A percentile compares a stretch with the other conserved stretches of the same genome.
Conservation (phyloP, 1,140 invertebrate genomes). For the Drosophila insularis region DNA sequence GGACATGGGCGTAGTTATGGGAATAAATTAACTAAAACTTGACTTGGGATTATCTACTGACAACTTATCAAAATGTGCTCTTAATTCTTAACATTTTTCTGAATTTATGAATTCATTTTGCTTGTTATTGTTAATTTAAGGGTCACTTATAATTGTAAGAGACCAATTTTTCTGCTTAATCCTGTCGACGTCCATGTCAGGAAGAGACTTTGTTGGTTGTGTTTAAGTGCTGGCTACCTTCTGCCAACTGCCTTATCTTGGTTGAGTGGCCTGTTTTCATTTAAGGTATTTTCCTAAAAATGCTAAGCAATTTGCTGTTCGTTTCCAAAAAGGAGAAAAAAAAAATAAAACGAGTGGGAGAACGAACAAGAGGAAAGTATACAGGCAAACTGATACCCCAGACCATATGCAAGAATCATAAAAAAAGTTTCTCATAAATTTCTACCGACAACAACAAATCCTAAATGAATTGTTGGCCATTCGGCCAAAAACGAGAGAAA, state of each 20-base stretch:
- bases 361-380: neutral
- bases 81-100: too few relatives aligned
- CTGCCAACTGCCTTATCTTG: conserved; percentile 1
- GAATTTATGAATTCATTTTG: too few relatives aligned
- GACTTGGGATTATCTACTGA: too few relatives aligned
- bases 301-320: conserved; percentile 42
- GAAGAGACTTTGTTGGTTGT: neutral
- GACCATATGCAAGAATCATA: conserved; percentile 65
- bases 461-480: conserved; percentile 68
- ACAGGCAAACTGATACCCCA: conserved; percentile 22
- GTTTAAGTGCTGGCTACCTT: neutral
- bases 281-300: conserved; percentile 29
- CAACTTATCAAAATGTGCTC: too few relatives aligned
- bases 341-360: too few relatives aligned
- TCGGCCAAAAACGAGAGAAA: conserved; percentile 1
- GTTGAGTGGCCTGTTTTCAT: conserved; percentile 17
- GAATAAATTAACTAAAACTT: too few relatives aligned
- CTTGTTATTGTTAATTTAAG: too few relatives aligned
- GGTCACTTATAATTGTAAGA: too few relatives aligned
- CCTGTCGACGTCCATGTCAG: neutral
- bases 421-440: conserved; percentile 73
- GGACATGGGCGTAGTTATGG: neutral
- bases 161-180: too few relatives aligned
- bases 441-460: conserved; percentile 43
- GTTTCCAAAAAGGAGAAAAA: conserved; percentile 2